Percentiles rank a stretch among this genome's conserved stretches.
phyloP scores from a whole-genome alignment of 2,888 invertebrate species.

The Sarcophaga carnaria region DNA sequence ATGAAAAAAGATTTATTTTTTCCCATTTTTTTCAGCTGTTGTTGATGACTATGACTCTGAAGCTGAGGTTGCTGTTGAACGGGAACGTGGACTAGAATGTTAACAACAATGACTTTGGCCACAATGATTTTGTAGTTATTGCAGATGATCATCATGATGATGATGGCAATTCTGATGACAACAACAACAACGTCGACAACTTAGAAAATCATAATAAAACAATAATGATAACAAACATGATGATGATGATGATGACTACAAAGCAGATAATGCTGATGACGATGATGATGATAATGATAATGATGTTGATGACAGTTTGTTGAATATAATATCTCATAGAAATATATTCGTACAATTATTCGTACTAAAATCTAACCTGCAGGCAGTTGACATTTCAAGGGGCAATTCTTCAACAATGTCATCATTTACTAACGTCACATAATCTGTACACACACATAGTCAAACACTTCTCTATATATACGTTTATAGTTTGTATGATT shows the following conservation, averaged over 20 bases:
- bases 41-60: constrained; percentile 21
- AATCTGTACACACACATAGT: constrained; percentile 20
- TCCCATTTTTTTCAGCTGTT: constrained; percentile 6
- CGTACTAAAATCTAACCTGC: constrained; percentile 59
- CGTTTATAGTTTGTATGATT: neutral
- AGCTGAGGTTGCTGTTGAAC: constrained; percentile 33
- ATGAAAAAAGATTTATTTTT: constrained; percentile 10
- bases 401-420: constrained; percentile 73
- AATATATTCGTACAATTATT: constrained; percentile 67
- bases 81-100: constrained; percentile 30
- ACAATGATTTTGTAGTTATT: constrained; percentile 37
- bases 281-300: constrained; percentile 47
- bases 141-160: constrained; percentile 9
- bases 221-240: constrained; percentile 18
- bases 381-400: constrained; percentile 72
- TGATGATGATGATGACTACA: constrained; percentile 14
- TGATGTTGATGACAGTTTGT: constrained; percentile 64
- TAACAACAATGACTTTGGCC: constrained; percentile 62
- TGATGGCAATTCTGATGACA: neutral
- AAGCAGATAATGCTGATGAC: constrained; percentile 10
- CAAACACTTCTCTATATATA: neutral
- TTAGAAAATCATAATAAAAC: neutral
- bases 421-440: constrained; percentile 70
- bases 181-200: neutral
- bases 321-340: constrained; percentile 67